Evolutionary conservation across 2,113 vertebrate species (phyloP).

Genomic region (Heterochromis multidens): DNA sequence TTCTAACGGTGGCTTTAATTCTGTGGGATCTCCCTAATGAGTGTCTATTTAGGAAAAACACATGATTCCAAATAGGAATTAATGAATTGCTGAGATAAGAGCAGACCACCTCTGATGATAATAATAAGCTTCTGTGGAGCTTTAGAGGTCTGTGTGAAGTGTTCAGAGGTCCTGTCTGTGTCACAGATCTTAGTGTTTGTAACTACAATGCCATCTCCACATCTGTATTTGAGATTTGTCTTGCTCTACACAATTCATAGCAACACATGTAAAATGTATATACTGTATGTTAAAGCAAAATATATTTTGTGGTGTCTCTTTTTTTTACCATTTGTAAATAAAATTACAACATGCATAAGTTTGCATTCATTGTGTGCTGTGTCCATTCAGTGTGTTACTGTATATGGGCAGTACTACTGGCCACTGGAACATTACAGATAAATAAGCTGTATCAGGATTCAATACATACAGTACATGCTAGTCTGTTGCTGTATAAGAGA

Average conservation of each 20-base stretch:
- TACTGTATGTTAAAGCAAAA: constrained; percentile 58
- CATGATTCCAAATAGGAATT: constrained; percentile 61
- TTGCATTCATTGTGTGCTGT: constrained; percentile 6
- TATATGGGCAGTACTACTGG: neutral
- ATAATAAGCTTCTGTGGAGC: constrained; percentile 67
- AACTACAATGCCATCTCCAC: constrained; percentile 44
- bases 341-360: constrained; percentile 38
- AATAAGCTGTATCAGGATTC: no score
- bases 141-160: constrained; percentile 42
- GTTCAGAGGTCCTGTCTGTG: constrained; percentile 11
- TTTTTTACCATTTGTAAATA: constrained; percentile 68
- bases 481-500: no score
- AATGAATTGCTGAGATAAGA: constrained; percentile 36
- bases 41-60: constrained; percentile 42
- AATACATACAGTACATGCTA: no score
- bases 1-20: neutral
- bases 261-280: constrained; percentile 54
- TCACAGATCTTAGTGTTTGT: constrained; percentile 36
- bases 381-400: neutral
- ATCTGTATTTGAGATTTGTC: constrained; percentile 20
- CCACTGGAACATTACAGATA: neutral
- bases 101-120: constrained; percentile 30
- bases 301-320: constrained; percentile 66
- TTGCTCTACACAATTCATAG: constrained; percentile 5
- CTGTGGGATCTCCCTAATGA: constrained; percentile 12